These are phyloP conservation scores for Drosophila setosimentum DNA, from an alignment of 2,888 invertebrate genomes.

Conservation along the genomic window DNA sequence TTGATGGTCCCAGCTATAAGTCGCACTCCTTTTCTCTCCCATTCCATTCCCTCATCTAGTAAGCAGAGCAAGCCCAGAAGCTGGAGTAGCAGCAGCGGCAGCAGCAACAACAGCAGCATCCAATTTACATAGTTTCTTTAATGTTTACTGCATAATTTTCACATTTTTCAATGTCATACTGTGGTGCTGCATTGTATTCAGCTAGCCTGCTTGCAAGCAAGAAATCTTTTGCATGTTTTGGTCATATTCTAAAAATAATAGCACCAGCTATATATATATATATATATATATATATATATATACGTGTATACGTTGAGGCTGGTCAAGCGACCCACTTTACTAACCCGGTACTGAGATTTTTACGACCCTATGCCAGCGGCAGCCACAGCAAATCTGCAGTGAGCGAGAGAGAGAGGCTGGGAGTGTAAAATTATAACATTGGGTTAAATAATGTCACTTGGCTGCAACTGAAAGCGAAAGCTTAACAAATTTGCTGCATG, in stretches of 20 bases:
- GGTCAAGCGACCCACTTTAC: constrained; percentile 74
- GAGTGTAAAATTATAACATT: constrained; percentile 72
- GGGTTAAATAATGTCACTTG: constrained; percentile 65
- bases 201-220: constrained; percentile 46
- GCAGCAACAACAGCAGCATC: constrained; percentile 47
- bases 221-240: constrained; percentile 81
- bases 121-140: constrained; percentile 79
- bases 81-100: constrained; percentile 17
- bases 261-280: constrained; percentile 33
- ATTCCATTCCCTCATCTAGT: not conserved
- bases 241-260: constrained; percentile 82
- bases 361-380: constrained; percentile 67
- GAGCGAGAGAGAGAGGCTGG: not conserved
- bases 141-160: constrained; percentile 84
- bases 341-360: constrained; percentile 71
- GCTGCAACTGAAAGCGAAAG: constrained; percentile 72
- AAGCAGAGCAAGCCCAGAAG: constrained; percentile 7
- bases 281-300: not conserved
- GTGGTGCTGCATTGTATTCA: constrained; percentile 62
- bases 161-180: constrained; percentile 84
- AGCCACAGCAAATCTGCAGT: constrained; percentile 34
- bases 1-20: constrained; percentile 39
- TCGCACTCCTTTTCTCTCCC: not conserved
- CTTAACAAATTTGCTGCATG: constrained; percentile 74
- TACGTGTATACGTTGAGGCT: constrained; percentile 30